Evolutionary conservation across 2,797 vertebrate genomes (phyloP), one percentile per base, ranked within the genome.

Genomic region (Zonotrichia albicollis): DNA sequence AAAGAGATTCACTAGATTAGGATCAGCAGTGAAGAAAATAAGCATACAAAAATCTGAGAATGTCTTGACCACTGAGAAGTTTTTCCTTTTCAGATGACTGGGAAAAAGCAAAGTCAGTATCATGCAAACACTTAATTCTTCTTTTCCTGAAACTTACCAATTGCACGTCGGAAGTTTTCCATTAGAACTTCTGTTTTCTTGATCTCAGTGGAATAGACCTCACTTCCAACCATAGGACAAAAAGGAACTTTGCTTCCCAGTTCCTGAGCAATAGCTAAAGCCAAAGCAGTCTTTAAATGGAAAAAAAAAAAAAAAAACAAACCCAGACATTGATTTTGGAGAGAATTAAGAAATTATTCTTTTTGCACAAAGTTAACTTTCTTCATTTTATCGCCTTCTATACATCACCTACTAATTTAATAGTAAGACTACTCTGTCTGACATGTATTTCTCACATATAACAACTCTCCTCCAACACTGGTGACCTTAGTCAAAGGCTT

Each of bases 131-230:
- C 3, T 34, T 54, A 19, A 55, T 29, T 66, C 15, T 67, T 36
- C 22, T n/a, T 82, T 50, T 30, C 71, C 26, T 10, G 48, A 36
- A 74, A 95, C 99, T 98, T 95, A 99, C 99, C 99, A 30, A 99
- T 99, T 22, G 99, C 99, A 90, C 99, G 98, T 90, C 99, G 98
- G 97, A 99, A 99, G 97, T 99, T 99, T 98, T 99, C 99, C 99
- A 99, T 99, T 43, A 99, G 97, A 67, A 99, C 99, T 97, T 99
- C 99, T 2, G 99, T 99, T 97, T 99, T 99, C 98, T 99, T 99
- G 84, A 99, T 99, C 97, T 99, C 99, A 3, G 99, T 98, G 5
- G 99, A 99, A 97, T 99, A 99, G 27, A 99, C 99, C 90, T 99
- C 99, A 75, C 99, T 99, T 80, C 99, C 99, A 81, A 99, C 99